A percentile compares a stretch with the other conserved stretches of the same genome.
Evolutionary conservation across 2,888 invertebrate species (phyloP).

Genomic region (Epirrhoe tristata): DNA sequence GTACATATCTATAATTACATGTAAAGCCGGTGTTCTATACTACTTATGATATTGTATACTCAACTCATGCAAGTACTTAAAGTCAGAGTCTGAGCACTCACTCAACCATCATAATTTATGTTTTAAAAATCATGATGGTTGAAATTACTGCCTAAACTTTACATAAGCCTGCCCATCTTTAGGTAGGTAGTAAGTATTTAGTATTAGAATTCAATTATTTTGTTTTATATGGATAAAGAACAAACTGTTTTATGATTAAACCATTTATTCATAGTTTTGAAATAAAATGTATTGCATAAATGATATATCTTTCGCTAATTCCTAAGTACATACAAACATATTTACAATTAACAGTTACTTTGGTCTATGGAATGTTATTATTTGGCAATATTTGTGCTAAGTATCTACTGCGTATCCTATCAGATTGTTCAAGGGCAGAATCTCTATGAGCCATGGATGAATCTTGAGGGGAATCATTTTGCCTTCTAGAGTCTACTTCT

Average conservation of each 20-base stretch:
- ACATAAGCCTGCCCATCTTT: not conserved
- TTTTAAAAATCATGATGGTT: no score
- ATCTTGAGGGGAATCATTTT: slow-evolving; percentile 49
- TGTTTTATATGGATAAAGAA: not conserved
- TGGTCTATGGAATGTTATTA: slow-evolving; percentile 66
- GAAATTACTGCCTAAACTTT: not conserved
- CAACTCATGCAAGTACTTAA: no score
- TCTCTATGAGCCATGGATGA: slow-evolving; percentile 54
- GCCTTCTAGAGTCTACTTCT: slow-evolving; percentile 59
- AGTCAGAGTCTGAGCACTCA: no score
- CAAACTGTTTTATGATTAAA: not conserved
- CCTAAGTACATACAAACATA: slow-evolving; percentile 35
- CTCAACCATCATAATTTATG: no score
- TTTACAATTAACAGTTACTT: slow-evolving; percentile 45
- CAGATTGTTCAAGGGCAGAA: slow-evolving; percentile 66
- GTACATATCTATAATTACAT: no score
- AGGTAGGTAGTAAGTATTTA: not conserved
- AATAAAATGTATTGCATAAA: slow-evolving; percentile 39
- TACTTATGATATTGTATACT: no score
- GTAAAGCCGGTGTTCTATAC: no score
- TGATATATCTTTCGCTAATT: slow-evolving; percentile 36
- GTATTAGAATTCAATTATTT: not conserved
- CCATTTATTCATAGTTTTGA: slow-evolving; percentile 23
- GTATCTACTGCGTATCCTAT: slow-evolving; percentile 80
- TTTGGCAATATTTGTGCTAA: slow-evolving; percentile 78